phyloP scores from a whole-genome alignment of 1,140 invertebrate species.

The Hypsibius dujardini region DNA sequence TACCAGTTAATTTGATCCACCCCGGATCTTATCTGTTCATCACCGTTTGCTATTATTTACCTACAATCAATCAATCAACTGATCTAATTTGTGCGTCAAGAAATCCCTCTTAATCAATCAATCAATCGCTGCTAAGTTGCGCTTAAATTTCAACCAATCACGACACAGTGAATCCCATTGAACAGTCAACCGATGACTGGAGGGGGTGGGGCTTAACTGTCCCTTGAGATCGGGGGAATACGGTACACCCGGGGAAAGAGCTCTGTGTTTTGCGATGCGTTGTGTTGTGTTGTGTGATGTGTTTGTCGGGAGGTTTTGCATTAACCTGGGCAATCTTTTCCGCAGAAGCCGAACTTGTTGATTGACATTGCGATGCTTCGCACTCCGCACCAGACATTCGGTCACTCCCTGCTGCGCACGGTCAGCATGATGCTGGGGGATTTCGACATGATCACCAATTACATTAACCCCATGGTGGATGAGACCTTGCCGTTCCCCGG shows the following conservation, averaged over 20 bases:
- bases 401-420: not conserved
- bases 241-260: not conserved
- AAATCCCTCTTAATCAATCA: too few species aligned
- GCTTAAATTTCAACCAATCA: too few species aligned
- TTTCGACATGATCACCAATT: not conserved
- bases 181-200: too few species aligned
- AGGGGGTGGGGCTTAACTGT: not conserved
- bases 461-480: conserved; percentile 15
- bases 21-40: too few species aligned
- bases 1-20: too few species aligned
- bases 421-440: conserved; percentile 7
- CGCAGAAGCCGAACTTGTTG: not conserved
- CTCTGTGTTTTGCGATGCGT: not conserved
- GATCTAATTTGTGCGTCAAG: too few species aligned
- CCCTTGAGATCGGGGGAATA: not conserved
- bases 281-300: not conserved
- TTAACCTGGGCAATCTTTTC: not conserved
- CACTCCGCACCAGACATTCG: conserved; percentile 21
- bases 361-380: not conserved
- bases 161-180: too few species aligned
- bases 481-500: conserved; percentile 48
- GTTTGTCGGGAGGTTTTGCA: not conserved
- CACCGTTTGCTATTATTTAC: too few species aligned
- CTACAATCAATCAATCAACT: too few species aligned
- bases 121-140: too few species aligned